Evolutionary conservation across 1,140 invertebrate species (phyloP), one percentile per base, ranked within the genome.

Genomic region (Carposina sasakii): DNA sequence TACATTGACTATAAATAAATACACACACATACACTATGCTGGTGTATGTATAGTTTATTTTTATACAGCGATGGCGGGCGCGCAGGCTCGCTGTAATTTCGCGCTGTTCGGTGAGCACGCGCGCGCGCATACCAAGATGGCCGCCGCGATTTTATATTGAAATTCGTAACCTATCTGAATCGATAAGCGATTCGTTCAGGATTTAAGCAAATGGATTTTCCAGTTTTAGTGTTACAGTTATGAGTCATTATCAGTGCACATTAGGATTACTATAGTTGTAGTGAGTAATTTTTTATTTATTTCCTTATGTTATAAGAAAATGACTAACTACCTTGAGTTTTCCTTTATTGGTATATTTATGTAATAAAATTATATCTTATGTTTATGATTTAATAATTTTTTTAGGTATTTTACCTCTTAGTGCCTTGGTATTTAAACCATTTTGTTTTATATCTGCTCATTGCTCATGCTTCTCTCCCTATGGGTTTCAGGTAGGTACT

Each of bases 21-120:
- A 82, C 79, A 62, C 79, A 83, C 79, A 83, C 75, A 74, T 78
- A 70, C 71, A 76, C 64, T 78, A 79, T 77, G 79, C 76, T 81
- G 79, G 77, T 81, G 81, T 78, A 81, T 75, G 69, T 83, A 81
- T 83, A 81, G 81, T 83, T 83, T 83, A 83, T 83, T 83, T 83
- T 83, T 83, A 81, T 76, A 76, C 76, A 51, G n/a, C 68, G 67
- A 67, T 52, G 62, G 68, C 71, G 74, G 63, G 54, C 57, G 71
- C 72, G 61, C 71, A 62, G 63, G 63, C 71, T 42, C 73, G 62
- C 65, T 78, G 79, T 81, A 84, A 84, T 81, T 84, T 84, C 76
- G 79, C 79, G 76, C 62, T 72, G 68, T 55, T 77, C 78, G 74
- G 74, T 71, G 76, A 74, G 70, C 70, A 78, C 73, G 75, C 76